A percentile compares a stretch with the other conserved stretches of the same genome.
These are phyloP conservation scores for Danio aesculapii DNA, from an alignment of 2,797 vertebrate genomes.

Conservation along the genomic window DNA sequence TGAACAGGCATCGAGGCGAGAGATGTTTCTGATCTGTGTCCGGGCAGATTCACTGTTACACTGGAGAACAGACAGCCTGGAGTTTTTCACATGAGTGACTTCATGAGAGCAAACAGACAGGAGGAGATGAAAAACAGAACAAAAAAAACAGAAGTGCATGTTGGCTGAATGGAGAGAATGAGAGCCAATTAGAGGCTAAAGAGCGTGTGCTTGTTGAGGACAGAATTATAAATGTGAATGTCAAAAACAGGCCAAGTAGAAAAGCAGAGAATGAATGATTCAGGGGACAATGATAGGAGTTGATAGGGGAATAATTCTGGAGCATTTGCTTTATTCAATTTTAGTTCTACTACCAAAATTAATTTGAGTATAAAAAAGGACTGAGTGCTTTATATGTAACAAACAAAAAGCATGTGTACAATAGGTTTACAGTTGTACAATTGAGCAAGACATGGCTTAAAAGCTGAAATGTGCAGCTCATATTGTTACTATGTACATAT, in stretches of 20 bases:
- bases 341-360: not conserved
- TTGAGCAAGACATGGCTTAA: not conserved
- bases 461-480: not conserved
- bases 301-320: not conserved
- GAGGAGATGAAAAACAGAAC: not conserved
- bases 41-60: conserved; percentile 34
- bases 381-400: not conserved
- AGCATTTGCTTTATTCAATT: not conserved
- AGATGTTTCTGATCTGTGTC: conserved; percentile 50
- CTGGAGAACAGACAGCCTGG: conserved; percentile 44
- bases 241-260: not conserved
- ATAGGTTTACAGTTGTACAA: not conserved
- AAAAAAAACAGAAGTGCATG: not conserved
- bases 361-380: not conserved
- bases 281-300: not conserved
- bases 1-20: conserved; percentile 54
- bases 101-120: conserved; percentile 19
- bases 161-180: conserved; percentile 47
- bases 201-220: conserved; percentile 11
- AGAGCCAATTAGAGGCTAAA: conserved; percentile 45
- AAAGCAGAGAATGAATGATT: not conserved
- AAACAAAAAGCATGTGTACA: not conserved
- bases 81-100: conserved; percentile 45
- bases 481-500: not conserved
- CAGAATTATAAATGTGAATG: conserved; percentile 30